phyloP scores from a whole-genome alignment of 2,888 invertebrate genomes.

The Dromius quadrimaculatus region DNA sequence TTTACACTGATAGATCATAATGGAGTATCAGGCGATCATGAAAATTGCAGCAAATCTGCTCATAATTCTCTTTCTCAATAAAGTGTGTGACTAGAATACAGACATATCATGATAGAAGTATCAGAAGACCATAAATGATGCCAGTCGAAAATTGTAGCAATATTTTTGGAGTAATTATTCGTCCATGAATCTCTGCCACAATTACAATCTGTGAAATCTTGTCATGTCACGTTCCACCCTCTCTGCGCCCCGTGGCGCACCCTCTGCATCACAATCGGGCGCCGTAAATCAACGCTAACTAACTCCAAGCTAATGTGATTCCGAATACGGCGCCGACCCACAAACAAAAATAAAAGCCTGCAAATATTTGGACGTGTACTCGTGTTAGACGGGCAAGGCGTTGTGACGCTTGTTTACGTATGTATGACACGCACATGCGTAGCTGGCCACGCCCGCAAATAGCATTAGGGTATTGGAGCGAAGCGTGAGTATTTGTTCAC shows the following conservation, averaged over 20 bases:
- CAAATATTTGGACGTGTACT: slow-evolving; percentile 49
- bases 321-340: slow-evolving; percentile 40
- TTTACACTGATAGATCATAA: no score
- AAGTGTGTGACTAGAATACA: no score
- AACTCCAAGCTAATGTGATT: slow-evolving; percentile 49
- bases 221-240: slow-evolving; percentile 25
- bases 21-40: no score
- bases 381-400: slow-evolving; percentile 16
- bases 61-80: no score
- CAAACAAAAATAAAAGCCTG: slow-evolving; percentile 50
- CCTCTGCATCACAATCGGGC: slow-evolving; percentile 46
- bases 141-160: no score
- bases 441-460: slow-evolving; percentile 34
- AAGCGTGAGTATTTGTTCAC: background rate
- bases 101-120: no score
- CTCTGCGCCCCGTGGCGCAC: slow-evolving; percentile 19
- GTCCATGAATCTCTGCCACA: no score
- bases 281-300: slow-evolving; percentile 52
- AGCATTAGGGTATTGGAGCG: no score
- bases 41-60: no score
- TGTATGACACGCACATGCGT: slow-evolving; percentile 44
- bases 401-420: slow-evolving; percentile 39
- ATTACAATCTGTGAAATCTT: no score
- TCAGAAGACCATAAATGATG: no score
- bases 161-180: no score